A percentile compares a stretch with the other conserved stretches of the same genome.
Evolutionary conservation across 2,888 invertebrate species (phyloP).

Genomic region (Amorpha juglandis): DNA sequence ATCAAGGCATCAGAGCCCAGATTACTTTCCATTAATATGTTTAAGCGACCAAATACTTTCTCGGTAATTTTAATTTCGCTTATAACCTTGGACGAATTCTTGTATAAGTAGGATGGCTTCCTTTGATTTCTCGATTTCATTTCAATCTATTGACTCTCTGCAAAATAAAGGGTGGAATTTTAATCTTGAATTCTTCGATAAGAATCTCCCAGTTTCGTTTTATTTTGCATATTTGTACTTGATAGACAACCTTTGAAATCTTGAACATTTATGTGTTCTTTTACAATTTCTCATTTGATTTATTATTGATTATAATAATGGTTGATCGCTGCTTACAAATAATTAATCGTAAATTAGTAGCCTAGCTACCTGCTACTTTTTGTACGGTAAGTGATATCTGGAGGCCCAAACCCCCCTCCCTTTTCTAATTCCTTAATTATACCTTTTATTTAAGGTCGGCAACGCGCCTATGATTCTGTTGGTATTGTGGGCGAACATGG

Average conservation of each 20-base stretch:
- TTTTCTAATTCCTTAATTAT: no score
- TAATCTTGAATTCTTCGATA: slow-evolving; percentile 58
- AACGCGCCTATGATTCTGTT: no score
- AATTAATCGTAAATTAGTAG: no score
- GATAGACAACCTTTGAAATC: not conserved
- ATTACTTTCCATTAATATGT: not conserved
- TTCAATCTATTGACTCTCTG: slow-evolving; percentile 65
- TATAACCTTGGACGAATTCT: slow-evolving; percentile 46
- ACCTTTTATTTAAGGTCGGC: no score
- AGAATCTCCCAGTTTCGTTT: slow-evolving; percentile 45
- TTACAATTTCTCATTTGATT: no score
- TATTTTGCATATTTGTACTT: slow-evolving; percentile 32
- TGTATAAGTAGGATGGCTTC: slow-evolving; percentile 51
- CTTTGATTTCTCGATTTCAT: slow-evolving; percentile 65
- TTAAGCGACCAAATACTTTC: not conserved
- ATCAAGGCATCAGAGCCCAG: not conserved
- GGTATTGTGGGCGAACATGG: no score
- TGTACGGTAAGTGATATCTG: no score
- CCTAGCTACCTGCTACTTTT: no score
- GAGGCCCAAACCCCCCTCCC: no score
- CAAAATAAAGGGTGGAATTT: slow-evolving; percentile 69
- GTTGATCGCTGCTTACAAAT: no score
- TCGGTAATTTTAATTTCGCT: slow-evolving; percentile 32
- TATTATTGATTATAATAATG: no score
- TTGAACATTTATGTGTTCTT: not conserved